These are phyloP conservation scores for Epinotia bilunana DNA, from an alignment of 2,888 invertebrate genomes.

Conservation along the genomic window DNA sequence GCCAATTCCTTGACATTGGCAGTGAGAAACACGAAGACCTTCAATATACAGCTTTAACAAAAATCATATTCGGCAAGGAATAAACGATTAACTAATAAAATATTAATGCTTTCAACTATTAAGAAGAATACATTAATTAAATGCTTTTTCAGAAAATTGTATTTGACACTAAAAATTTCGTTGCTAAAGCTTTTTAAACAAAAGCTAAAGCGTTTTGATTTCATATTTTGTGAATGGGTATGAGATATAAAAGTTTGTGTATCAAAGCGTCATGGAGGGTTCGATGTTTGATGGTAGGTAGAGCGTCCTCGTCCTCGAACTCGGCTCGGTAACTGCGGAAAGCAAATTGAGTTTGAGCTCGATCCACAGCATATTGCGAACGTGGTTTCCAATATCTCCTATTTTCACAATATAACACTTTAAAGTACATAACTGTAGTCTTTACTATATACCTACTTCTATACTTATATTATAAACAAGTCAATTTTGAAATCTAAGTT, in stretches of 20 bases:
- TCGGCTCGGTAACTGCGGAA: conserved; percentile 58
- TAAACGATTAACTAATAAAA: neutral
- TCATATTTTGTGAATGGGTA: neutral
- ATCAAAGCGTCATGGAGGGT: conserved; percentile 16
- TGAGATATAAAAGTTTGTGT: conserved; percentile 1
- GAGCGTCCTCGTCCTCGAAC: conserved; percentile 26
- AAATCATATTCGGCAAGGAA: neutral
- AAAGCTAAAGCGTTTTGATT: neutral
- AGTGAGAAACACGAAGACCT: conserved; percentile 33
- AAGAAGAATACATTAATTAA: neutral
- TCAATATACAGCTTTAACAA: conserved; percentile 11
- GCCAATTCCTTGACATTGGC: conserved; percentile 49
- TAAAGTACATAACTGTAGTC: neutral
- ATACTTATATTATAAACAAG: too few species aligned
- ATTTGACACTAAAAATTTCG: neutral
- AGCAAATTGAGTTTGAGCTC: conserved; percentile 62
- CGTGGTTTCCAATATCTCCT: neutral
- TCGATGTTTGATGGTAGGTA: conserved; percentile 1
- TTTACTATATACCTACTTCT: too few species aligned
- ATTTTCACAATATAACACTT: neutral
- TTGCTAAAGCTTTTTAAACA: neutral
- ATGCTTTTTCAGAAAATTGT: neutral
- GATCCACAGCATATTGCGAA: conserved; percentile 46
- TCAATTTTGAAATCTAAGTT: too few species aligned
- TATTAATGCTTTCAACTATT: neutral